These are phyloP conservation scores for Pangasius mekongensis DNA, from an alignment of 2,797 vertebrate species.

Conservation along the genomic window DNA sequence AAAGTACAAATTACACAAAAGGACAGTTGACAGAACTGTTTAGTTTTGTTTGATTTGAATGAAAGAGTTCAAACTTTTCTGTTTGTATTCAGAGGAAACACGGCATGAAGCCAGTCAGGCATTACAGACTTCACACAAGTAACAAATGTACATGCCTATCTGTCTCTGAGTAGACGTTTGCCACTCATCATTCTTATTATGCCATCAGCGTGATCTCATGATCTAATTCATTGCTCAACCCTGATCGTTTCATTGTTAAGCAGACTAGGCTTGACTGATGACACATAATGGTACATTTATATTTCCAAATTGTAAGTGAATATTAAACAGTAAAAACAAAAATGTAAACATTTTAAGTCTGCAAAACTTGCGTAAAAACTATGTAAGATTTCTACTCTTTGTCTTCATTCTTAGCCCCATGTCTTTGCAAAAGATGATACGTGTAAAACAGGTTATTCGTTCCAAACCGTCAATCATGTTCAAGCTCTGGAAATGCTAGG, in stretches of 20 bases:
- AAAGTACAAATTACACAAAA: neutral
- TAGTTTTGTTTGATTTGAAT: neutral
- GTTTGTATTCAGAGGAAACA: neutral
- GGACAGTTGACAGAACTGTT: too few species aligned
- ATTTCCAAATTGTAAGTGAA: neutral
- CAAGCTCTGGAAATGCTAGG: conserved; percentile 38
- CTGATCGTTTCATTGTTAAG: neutral
- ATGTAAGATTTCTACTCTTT: neutral
- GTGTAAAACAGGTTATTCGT: conserved; percentile 8
- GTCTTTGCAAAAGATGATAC: conserved; percentile 16
- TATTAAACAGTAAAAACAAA: neutral
- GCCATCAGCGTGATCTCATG: neutral
- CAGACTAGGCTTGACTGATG: neutral
- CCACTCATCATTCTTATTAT: neutral
- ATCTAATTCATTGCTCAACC: neutral
- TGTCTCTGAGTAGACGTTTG: neutral
- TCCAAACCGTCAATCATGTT: conserved; percentile 28
- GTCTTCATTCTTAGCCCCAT: neutral
- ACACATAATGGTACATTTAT: neutral
- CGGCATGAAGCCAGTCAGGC: neutral
- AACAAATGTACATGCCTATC: neutral
- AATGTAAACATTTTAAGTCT: neutral
- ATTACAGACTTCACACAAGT: neutral
- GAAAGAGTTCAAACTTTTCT: neutral
- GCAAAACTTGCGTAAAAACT: neutral